Conservation (phyloP, 2,797 vertebrate genomes). For the Poecile montanus region DNA sequence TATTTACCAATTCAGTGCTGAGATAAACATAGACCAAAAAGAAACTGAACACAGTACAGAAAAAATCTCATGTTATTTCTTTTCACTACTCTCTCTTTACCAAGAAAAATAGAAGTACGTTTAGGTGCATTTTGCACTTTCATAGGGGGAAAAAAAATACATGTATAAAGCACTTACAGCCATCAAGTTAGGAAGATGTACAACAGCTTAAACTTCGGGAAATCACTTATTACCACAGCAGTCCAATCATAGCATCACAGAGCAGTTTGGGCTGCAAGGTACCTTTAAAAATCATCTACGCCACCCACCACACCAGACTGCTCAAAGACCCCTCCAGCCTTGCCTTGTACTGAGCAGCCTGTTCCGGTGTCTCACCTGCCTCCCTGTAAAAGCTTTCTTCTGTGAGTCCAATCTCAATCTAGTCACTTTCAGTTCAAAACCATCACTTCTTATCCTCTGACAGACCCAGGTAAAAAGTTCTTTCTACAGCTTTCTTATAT, state of each 20-base stretch:
- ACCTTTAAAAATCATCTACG: not conserved
- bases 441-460: not conserved
- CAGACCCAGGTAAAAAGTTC: not conserved
- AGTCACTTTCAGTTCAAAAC: not conserved
- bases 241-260: not conserved
- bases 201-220: not conserved
- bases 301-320: not conserved
- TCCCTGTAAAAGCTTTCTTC: not conserved
- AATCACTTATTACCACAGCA: not conserved
- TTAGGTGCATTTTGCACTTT: not conserved
- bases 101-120: not conserved
- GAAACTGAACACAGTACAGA: not conserved
- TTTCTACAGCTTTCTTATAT: not conserved
- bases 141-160: not conserved
- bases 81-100: not conserved
- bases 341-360: not conserved
- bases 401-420: not conserved
- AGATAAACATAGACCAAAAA: not conserved
- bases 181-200: not conserved
- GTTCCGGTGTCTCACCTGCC: not conserved
- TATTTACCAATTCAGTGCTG: not conserved
- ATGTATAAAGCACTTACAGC: not conserved
- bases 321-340: not conserved
- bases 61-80: not conserved
- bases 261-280: not conserved